Base-by-base conservation (phyloP, 2,113 vertebrate species). In the Macrotis lagotis region DNA sequence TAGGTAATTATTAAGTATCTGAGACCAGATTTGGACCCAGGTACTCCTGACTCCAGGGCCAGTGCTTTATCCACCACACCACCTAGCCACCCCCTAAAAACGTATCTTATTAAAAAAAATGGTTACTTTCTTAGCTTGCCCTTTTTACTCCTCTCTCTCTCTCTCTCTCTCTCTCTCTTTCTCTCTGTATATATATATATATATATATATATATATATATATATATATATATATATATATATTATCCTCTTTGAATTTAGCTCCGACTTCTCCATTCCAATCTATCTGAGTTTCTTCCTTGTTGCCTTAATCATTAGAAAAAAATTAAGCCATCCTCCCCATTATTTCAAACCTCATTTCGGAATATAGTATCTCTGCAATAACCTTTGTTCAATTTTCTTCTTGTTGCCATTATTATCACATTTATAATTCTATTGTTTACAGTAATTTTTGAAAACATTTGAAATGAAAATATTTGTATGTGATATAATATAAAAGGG, bases 401-500 rank as follows among this genome's bases (percentile, higher is more conserved):
- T n/a, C 66, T 74, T 74, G 12, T 14, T n/a, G 3, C 31, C 37
- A n/a, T n/a, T 74, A 74, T n/a, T 74, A 74, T 74, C 37, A n/a
- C 66, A 74, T 74, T 66, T 74, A 74, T 44, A 88, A 51, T 31
- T n/a, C 52, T 14, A 10, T 10, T 88, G 14, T n/a, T 94, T 66
- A 48, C 91, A 5, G 0, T 25, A 93, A 26, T 8, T 55, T 31
- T 0, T 7, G 11, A 31, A 94, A 37, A 48, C 0, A 25, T 26
- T 26, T 49, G 22, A 52, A 10, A 0, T 49, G 22, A 52, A 10
- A 0, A 37, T 51, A 2, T 25, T n/a, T 50, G 0, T 5, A 24
- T 51, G 47, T 25, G 11, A 88, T 26, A 50, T 48, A 37, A 28
- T 3, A 66, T n/a, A 52, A 94, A 96, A 92, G 51, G 92, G 91